phyloP scores from a whole-genome alignment of 1,140 invertebrate species.

The Schlechtendalia chinensis region DNA sequence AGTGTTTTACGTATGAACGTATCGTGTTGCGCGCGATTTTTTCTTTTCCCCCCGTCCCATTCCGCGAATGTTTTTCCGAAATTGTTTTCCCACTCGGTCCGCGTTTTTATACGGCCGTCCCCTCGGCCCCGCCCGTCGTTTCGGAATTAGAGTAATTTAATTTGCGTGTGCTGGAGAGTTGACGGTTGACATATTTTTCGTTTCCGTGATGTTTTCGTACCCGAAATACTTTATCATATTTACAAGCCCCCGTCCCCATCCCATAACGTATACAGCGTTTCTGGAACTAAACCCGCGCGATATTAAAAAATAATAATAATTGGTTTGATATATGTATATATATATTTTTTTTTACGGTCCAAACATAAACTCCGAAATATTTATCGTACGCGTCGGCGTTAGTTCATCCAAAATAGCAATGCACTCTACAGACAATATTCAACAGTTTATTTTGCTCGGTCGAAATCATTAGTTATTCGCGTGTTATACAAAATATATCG shows the following conservation, averaged over 20 bases:
- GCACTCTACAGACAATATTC: neutral
- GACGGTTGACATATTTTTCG: neutral
- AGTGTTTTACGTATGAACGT: too few species aligned
- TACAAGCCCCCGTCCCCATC: too few species aligned
- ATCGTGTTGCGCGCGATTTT: neutral
- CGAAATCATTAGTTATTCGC: neutral
- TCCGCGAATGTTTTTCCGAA: constrained; percentile 11
- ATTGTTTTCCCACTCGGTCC: neutral
- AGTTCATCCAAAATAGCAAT: neutral
- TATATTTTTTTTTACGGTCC: too few species aligned
- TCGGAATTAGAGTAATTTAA: neutral
- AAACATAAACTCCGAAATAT: too few species aligned
- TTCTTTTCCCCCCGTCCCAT: too few species aligned
- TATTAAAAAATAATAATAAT: neutral
- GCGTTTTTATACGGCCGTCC: neutral
- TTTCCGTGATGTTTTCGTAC: constrained; percentile 6
- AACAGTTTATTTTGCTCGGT: neutral
- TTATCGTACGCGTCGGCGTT: too few species aligned
- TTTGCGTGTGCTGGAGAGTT: neutral
- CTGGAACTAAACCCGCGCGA: too few species aligned
- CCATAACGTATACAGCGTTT: neutral
- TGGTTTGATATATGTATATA: too few species aligned
- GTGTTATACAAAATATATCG: neutral
- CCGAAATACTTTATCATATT: constrained; percentile 4
- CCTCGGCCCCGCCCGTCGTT: too few species aligned